A percentile compares a stretch with the other conserved stretches of the same genome.
Evolutionary conservation across 2,113 vertebrate genomes (phyloP).

Genomic region (Mionectes macconnelli): DNA sequence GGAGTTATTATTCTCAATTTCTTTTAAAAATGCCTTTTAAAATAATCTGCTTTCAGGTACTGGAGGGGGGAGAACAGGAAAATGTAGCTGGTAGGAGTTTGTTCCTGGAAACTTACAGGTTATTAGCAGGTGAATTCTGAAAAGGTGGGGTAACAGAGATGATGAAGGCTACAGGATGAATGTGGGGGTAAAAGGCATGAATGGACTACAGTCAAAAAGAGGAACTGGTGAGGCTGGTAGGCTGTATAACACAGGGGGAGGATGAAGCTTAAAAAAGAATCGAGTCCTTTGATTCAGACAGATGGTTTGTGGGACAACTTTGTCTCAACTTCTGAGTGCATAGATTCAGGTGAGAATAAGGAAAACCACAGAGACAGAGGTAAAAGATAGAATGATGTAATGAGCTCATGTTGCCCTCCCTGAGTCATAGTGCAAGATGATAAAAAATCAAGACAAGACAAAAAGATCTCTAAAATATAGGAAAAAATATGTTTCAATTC

Average conservation of each 20-base stretch:
- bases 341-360: background rate
- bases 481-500: background rate
- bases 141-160: background rate
- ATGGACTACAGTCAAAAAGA: background rate
- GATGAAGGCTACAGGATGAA: background rate
- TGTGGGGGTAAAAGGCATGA: background rate
- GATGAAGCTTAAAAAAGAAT: background rate
- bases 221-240: background rate
- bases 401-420: background rate
- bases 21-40: background rate
- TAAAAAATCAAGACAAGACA: background rate
- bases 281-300: background rate
- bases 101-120: background rate
- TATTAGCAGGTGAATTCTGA: background rate
- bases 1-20: background rate
- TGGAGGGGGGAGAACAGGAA: background rate
- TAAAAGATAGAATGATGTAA: background rate
- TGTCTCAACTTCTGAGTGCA: background rate
- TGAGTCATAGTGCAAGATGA: background rate
- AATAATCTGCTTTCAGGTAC: background rate
- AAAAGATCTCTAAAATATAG: background rate
- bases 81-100: background rate
- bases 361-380: background rate
- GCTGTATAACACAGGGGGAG: background rate
- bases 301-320: background rate